A percentile compares a stretch with the other conserved stretches of the same genome.
phyloP scores from a whole-genome alignment of 1,140 invertebrate species.

The Brachionus rubens region DNA sequence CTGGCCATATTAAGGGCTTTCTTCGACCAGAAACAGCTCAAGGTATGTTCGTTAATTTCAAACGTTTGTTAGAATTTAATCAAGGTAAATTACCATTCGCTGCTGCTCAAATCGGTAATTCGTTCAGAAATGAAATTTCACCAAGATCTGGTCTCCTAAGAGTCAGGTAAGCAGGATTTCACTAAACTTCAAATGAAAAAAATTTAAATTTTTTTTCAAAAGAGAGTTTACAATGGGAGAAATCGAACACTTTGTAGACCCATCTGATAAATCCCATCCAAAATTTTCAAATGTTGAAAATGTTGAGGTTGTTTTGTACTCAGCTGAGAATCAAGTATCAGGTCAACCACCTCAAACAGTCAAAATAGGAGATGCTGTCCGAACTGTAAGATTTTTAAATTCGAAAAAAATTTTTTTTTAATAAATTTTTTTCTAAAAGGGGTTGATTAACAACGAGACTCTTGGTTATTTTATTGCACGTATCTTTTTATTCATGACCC shows the following conservation, averaged over 20 bases:
- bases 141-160: constrained; percentile 90
- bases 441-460: constrained; percentile 88
- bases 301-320: constrained; percentile 76
- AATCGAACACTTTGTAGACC: constrained; percentile 99
- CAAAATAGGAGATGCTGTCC: constrained; percentile 60
- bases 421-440: constrained; percentile 11
- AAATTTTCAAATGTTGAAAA: constrained; percentile 78
- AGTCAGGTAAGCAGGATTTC: constrained; percentile 65
- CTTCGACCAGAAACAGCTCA: constrained; percentile 96
- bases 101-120: constrained; percentile 92
- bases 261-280: constrained; percentile 76
- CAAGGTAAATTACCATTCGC: constrained; percentile 94
- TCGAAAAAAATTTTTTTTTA: not conserved
- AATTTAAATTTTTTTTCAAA: not conserved
- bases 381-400: constrained; percentile 54
- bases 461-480: constrained; percentile 95
- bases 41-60: constrained; percentile 99
- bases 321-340: constrained; percentile 90
- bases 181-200: not conserved
- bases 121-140: constrained; percentile 98
- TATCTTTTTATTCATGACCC: constrained; percentile 82
- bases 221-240: constrained; percentile 98
- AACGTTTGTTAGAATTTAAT: constrained; percentile 91
- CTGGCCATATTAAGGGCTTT: constrained; percentile 86
- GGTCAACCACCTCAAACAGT: constrained; percentile 57